phyloP scores from a whole-genome alignment of 2,888 invertebrate genomes.

The Coenonympha glycerion region DNA sequence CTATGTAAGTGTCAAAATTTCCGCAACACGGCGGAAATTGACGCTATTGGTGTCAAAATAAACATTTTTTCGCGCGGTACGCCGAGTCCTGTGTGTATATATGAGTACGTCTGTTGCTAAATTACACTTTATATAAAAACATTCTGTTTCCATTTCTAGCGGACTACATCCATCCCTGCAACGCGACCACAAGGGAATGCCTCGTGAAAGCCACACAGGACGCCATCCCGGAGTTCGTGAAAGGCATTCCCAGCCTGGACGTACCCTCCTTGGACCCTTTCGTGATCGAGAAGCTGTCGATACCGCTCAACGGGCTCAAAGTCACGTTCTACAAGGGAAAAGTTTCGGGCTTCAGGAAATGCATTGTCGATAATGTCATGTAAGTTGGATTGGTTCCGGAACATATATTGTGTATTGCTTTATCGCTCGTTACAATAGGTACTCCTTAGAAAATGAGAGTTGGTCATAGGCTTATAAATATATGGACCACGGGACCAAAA shows the following conservation, averaged over 20 bases:
- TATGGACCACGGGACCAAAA: too few species aligned
- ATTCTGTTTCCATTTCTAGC: slow-evolving; percentile 36
- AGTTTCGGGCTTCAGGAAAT: slow-evolving; percentile 58
- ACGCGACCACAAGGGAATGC: slow-evolving; percentile 49
- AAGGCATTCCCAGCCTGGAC: slow-evolving; percentile 52
- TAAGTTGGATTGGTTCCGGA: slow-evolving; percentile 45
- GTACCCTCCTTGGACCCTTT: slow-evolving; percentile 57
- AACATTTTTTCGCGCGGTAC: too few species aligned
- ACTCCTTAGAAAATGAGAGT: too few species aligned
- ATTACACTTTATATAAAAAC: neutral
- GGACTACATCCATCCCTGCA: slow-evolving; percentile 61
- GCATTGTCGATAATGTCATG: slow-evolving; percentile 59
- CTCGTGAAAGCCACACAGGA: slow-evolving; percentile 53
- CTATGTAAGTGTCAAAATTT: too few species aligned
- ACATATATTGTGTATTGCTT: too few species aligned
- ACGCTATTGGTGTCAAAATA: too few species aligned
- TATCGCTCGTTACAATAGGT: too few species aligned
- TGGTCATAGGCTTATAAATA: too few species aligned
- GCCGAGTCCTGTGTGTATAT: too few species aligned
- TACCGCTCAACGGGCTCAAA: slow-evolving; percentile 55
- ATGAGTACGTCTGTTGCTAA: too few species aligned
- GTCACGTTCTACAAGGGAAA: slow-evolving; percentile 63
- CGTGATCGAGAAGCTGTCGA: slow-evolving; percentile 52
- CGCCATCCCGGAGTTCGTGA: slow-evolving; percentile 60
- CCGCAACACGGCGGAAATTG: too few species aligned